A percentile compares a stretch with the other conserved stretches of the same genome.
Evolutionary conservation across 2,888 invertebrate species (phyloP).

Genomic region (Scelioninae gen. 2): DNA sequence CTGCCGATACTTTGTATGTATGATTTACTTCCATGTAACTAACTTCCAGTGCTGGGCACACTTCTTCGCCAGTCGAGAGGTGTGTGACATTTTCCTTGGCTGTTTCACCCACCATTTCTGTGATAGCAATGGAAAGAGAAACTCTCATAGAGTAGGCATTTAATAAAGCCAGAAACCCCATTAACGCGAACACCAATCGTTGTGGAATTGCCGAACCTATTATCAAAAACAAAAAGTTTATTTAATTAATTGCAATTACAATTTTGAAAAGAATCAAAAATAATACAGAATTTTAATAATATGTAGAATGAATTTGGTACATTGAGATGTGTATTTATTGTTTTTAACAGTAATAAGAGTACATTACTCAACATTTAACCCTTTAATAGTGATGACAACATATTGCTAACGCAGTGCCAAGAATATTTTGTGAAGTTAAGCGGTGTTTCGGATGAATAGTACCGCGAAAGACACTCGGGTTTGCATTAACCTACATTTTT

Average conservation of each 20-base stretch:
- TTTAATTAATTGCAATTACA: neutral
- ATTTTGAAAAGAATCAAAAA: neutral
- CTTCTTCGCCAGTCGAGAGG: neutral
- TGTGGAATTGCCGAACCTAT: slow-evolving; percentile 65
- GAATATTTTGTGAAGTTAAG: too few relatives aligned
- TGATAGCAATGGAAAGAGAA: slow-evolving; percentile 83
- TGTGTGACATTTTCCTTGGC: slow-evolving; percentile 34
- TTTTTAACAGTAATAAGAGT: too few relatives aligned
- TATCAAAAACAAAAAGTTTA: slow-evolving; percentile 1
- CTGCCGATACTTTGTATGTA: slow-evolving; percentile 20
- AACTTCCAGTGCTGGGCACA: slow-evolving; percentile 17
- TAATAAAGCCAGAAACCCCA: slow-evolving; percentile 83
- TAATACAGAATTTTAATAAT: too few relatives aligned
- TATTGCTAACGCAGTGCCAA: too few relatives aligned
- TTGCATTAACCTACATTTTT: too few relatives aligned
- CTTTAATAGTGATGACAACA: too few relatives aligned
- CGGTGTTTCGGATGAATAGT: too few relatives aligned
- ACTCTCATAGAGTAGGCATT: slow-evolving; percentile 87
- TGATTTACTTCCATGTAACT: neutral
- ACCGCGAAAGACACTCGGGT: too few relatives aligned
- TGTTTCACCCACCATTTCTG: slow-evolving; percentile 78
- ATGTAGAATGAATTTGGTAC: too few relatives aligned
- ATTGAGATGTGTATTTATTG: too few relatives aligned
- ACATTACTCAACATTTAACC: too few relatives aligned
- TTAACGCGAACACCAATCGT: slow-evolving; percentile 76